Percentiles rank a stretch among this genome's conserved stretches.
Conservation (phyloP, 2,113 vertebrate genomes). For the Stigmatopora nigra region DNA sequence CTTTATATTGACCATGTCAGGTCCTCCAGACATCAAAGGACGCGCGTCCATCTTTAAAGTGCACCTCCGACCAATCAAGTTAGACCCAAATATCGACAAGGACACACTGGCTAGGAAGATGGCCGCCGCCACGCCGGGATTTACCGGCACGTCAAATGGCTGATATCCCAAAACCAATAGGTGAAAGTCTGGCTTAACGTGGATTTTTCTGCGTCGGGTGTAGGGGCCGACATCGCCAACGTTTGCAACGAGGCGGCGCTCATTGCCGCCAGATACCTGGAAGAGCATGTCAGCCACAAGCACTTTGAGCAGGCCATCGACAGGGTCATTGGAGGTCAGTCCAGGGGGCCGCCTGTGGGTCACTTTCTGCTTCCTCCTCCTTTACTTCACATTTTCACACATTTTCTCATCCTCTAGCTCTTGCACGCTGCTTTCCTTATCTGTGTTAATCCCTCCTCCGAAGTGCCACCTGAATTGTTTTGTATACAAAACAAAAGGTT, state of each 20-base stretch:
- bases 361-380: not conserved
- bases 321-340: slow-evolving; percentile 88
- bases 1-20: slow-evolving; percentile 50
- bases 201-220: not conserved
- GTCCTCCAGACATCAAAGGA: slow-evolving; percentile 91
- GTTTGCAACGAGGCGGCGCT: slow-evolving; percentile 93
- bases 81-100: slow-evolving; percentile 74
- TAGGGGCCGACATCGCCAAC: slow-evolving; percentile 92
- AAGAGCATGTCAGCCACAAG: slow-evolving; percentile 75
- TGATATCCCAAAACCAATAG: not conserved
- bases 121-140: slow-evolving; percentile 86
- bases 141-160: slow-evolving; percentile 72
- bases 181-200: not conserved
- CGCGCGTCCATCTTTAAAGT: slow-evolving; percentile 95
- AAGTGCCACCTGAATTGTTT: no score
- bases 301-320: slow-evolving; percentile 95
- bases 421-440: not conserved
- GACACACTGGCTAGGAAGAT: slow-evolving; percentile 84
- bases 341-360: not conserved
- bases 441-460: no score
- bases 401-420: not conserved
- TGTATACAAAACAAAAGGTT: no score
- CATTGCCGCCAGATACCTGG: slow-evolving; percentile 85
- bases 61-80: slow-evolving; percentile 84
- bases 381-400: not conserved